Evolutionary conservation across 1,140 invertebrate genomes (phyloP).

Genomic region (Olivierus martensii): DNA sequence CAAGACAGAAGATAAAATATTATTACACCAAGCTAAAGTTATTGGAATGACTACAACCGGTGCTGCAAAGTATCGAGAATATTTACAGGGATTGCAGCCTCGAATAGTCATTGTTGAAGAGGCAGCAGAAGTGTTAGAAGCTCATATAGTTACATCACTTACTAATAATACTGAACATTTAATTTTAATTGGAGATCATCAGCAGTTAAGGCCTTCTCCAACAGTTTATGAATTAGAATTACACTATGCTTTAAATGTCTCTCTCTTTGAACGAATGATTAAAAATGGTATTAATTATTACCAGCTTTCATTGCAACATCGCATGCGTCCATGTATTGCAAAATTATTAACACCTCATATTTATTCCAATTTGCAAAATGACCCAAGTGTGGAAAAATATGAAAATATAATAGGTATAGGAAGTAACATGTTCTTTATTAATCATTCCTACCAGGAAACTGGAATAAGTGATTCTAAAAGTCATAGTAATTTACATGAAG

Average conservation of each 20-base stretch:
- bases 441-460: slow-evolving; percentile 1
- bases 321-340: slow-evolving; percentile 17
- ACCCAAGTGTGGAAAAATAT: slow-evolving; percentile 3
- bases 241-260: slow-evolving; percentile 30
- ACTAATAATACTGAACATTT: slow-evolving; percentile 56
- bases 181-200: slow-evolving; percentile 55
- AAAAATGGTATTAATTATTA: slow-evolving; percentile 13
- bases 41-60: slow-evolving; percentile 64
- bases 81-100: slow-evolving; percentile 43
- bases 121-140: slow-evolving; percentile 68
- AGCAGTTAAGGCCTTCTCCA: slow-evolving; percentile 35
- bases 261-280: slow-evolving; percentile 22
- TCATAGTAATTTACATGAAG: slow-evolving; percentile 41
- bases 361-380: slow-evolving; percentile 11
- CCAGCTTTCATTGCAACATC: slow-evolving; percentile 11
- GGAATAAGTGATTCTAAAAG: slow-evolving; percentile 1
- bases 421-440: slow-evolving; percentile 12
- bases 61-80: slow-evolving; percentile 46
- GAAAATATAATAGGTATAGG: slow-evolving; percentile 1
- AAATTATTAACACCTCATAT: slow-evolving; percentile 12
- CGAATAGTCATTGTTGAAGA: slow-evolving; percentile 65
- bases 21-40: slow-evolving; percentile 23
- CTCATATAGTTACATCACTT: slow-evolving; percentile 55
- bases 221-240: slow-evolving; percentile 28
- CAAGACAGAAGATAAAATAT: background rate